Evolutionary conservation across 2,888 invertebrate species (phyloP).

Genomic region (Polymixis flavicincta): DNA sequence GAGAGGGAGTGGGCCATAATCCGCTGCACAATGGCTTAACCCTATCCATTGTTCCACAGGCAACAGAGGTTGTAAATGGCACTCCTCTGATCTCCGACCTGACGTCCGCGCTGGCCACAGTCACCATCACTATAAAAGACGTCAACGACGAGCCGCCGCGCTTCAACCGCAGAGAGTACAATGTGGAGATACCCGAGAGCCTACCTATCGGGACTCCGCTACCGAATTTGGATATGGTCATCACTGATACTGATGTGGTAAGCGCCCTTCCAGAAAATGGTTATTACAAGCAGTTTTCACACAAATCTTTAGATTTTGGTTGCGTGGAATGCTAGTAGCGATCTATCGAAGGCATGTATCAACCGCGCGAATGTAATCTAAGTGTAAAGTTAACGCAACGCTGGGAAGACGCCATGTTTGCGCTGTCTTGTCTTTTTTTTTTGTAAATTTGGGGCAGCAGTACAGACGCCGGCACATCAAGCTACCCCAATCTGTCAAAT

Average conservation of each 20-base stretch:
- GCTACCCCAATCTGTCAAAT: too few relatives aligned
- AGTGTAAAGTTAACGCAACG: too few relatives aligned
- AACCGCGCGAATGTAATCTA: too few relatives aligned
- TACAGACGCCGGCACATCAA: too few relatives aligned
- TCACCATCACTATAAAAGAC: constrained; percentile 96
- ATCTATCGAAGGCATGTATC: too few relatives aligned
- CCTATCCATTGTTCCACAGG: constrained; percentile 82
- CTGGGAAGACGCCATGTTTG: too few relatives aligned
- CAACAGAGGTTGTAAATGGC: constrained; percentile 94
- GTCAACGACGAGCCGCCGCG: constrained; percentile 97
- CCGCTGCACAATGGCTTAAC: neutral
- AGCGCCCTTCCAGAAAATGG: constrained; percentile 71
- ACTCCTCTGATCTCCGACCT: constrained; percentile 92
- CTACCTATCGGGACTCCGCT: constrained; percentile 95
- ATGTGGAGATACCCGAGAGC: constrained; percentile 95
- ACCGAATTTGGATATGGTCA: constrained; percentile 95
- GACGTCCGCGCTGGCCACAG: constrained; percentile 93
- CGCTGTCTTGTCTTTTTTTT: too few relatives aligned
- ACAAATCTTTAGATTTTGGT: too few relatives aligned
- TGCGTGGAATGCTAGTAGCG: too few relatives aligned
- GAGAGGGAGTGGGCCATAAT: too few relatives aligned
- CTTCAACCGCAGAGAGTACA: constrained; percentile 95
- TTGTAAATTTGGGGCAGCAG: too few relatives aligned
- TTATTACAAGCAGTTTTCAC: too few relatives aligned
- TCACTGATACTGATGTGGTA: constrained; percentile 96